Conservation (phyloP, 2,797 vertebrate genomes). For the Huso huso region DNA sequence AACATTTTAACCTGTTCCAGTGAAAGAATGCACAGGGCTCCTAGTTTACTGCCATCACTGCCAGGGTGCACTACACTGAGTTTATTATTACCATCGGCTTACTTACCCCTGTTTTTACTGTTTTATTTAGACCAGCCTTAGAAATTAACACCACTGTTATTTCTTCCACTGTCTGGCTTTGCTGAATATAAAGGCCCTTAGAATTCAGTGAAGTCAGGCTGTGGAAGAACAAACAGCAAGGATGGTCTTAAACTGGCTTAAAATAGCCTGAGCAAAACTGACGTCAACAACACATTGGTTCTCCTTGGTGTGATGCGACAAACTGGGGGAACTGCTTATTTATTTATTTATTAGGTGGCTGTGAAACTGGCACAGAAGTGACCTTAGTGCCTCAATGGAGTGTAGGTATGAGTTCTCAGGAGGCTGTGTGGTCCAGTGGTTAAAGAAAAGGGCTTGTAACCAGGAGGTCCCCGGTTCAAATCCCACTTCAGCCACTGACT, state of each 20-base stretch:
- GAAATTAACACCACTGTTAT: conserved; percentile 14
- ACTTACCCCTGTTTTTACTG: conserved; percentile 28
- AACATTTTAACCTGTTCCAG: conserved; percentile 59
- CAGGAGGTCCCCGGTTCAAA: too few relatives aligned
- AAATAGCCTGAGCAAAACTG: not conserved
- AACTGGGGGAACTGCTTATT: too few relatives aligned
- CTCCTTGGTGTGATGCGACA: too few relatives aligned
- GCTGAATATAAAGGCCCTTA: conserved; percentile 51
- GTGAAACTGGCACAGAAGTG: too few relatives aligned
- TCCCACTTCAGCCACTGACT: too few relatives aligned
- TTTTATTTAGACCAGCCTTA: conserved; percentile 34
- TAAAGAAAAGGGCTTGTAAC: too few relatives aligned
- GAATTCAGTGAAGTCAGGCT: conserved; percentile 12
- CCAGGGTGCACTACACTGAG: not conserved
- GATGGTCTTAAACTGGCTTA: not conserved
- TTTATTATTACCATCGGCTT: not conserved
- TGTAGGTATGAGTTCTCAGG: too few relatives aligned
- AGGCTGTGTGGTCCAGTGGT: too few relatives aligned
- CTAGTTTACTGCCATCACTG: not conserved
- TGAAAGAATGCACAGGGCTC: conserved; percentile 4
- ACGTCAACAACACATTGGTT: not conserved
- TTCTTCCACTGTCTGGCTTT: conserved; percentile 8
- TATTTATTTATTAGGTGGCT: too few relatives aligned
- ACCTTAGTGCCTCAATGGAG: too few relatives aligned
- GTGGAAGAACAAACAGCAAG: not conserved